Evolutionary conservation across 2,113 vertebrate genomes (phyloP), one percentile per base, ranked within the genome.

Genomic region (Sturnus vulgaris): DNA sequence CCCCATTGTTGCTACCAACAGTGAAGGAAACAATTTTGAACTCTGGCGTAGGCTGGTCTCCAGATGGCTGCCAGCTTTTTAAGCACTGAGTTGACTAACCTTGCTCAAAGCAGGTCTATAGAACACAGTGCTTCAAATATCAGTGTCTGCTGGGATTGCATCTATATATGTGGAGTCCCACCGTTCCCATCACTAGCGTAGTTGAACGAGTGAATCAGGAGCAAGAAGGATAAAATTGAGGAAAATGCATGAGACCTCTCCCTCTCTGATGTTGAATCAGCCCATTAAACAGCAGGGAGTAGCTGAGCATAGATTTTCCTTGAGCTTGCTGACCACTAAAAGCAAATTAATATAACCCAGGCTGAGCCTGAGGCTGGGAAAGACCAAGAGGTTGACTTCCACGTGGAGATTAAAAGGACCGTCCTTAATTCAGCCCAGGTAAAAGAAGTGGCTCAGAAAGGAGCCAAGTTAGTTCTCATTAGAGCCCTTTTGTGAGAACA

Each of bases 1-100:
- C 59, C 77, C 46, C 64, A 79, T 91, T 96, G 91, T 95, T 96
- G 87, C 93, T 95, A 92, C 87, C 91, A 92, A 95, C 90, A 95
- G 93, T 50, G 93, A 95, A 91, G 91, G 90, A 95, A 95, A 95
- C 90, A 95, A 89, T 95, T 96, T 87, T 94, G 94, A 96, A 93
- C 95, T 92, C 89, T 91, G 89, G 94, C 39, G 63, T 95, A 94
- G 94, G 94, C 90, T 94, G 91, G 82, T 83, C 84, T 96, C 96
- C 95, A 96, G 92, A 93, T 93, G 91, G 95, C 94, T 95, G 89
- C 94, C 87, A 92, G 95, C 87, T 92, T 95, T 96, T 92, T 77
- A 95, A 95, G 90, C 8, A 8, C 95, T 73, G 84, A 82, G 84
- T 96, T 96, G 93, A 91, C 92, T 96, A 97, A 95, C 95, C 95